These are phyloP conservation scores for Euplexia lucipara DNA, from an alignment of 2,888 invertebrate genomes.

Conservation along the genomic window DNA sequence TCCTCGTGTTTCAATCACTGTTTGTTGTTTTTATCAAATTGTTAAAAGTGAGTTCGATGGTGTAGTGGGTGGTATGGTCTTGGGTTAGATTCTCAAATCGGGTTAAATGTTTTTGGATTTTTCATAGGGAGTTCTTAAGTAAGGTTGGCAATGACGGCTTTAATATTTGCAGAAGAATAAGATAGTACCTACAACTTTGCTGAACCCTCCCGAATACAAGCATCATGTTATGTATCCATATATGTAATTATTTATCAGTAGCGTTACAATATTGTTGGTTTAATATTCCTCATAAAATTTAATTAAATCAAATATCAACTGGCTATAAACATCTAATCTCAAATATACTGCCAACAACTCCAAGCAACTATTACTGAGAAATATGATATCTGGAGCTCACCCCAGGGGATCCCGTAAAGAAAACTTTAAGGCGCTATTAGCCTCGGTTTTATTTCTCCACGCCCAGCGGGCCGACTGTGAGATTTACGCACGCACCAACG, in stretches of 20 bases:
- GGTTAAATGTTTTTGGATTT: too few relatives aligned
- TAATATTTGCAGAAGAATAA: too few relatives aligned
- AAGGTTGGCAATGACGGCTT: too few relatives aligned
- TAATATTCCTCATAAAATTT: background rate
- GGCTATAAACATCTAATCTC: conserved; percentile 65
- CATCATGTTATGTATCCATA: too few relatives aligned
- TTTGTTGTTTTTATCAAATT: background rate
- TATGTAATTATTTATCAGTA: too few relatives aligned
- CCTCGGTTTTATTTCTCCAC: conserved; percentile 70
- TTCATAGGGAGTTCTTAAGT: too few relatives aligned
- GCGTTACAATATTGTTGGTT: too few relatives aligned
- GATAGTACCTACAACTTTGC: too few relatives aligned
- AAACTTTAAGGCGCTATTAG: conserved; percentile 72
- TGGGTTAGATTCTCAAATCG: too few relatives aligned
- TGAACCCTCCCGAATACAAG: too few relatives aligned
- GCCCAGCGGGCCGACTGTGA: conserved; percentile 71
- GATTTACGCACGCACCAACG: conserved; percentile 71
- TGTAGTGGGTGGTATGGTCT: too few relatives aligned
- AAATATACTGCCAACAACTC: conserved; percentile 76
- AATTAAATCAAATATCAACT: conserved; percentile 31
- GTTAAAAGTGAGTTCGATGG: background rate
- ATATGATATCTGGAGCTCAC: conserved; percentile 74
- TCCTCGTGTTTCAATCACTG: background rate
- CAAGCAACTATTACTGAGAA: conserved; percentile 72
- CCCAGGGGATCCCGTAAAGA: conserved; percentile 77